Conservation (phyloP, 2,113 vertebrate species). For the Emydocephalus ijimae region DNA sequence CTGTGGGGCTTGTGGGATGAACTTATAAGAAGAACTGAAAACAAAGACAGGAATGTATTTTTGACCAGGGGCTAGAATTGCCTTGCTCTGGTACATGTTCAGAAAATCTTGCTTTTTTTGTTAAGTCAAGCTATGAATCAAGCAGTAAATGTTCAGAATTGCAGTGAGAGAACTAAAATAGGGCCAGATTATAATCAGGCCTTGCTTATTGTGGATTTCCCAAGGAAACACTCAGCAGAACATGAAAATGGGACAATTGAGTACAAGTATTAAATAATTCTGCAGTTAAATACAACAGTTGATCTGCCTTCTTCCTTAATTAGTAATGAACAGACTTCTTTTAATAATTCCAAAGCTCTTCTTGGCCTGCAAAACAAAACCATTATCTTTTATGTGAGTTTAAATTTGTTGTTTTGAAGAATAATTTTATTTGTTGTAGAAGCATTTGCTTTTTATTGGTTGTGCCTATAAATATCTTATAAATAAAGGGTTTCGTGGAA, state of each 20-base stretch:
- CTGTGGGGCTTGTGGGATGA: neutral
- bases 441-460: neutral
- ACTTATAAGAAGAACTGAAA: neutral
- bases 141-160: neutral
- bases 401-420: neutral
- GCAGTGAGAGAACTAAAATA: neutral
- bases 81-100: neutral
- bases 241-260: neutral
- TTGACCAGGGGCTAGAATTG: neutral
- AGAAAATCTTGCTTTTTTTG: neutral
- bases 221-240: neutral
- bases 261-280: neutral
- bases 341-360: neutral
- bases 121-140: neutral
- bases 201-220: too few relatives aligned
- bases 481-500: neutral
- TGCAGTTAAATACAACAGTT: neutral
- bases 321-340: neutral
- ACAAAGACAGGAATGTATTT: neutral
- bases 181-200: neutral
- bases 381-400: neutral
- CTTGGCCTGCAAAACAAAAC: neutral
- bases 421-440: neutral
- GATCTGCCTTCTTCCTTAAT: neutral
- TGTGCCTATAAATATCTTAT: neutral